Evolutionary conservation across 2,888 invertebrate species (phyloP), one percentile per base, ranked within the genome.

Genomic region (Pimpla rufipes): DNA sequence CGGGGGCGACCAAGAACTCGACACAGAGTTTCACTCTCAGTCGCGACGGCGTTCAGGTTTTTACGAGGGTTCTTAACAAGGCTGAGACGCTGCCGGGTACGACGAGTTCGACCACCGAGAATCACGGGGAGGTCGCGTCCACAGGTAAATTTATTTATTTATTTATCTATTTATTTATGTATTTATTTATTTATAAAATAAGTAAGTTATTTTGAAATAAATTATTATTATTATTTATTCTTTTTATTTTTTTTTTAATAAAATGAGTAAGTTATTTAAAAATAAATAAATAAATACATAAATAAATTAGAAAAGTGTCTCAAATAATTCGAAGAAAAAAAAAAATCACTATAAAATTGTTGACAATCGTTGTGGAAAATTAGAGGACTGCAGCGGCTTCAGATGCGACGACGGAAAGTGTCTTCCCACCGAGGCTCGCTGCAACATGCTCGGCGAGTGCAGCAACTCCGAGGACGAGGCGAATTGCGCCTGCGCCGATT

Each of bases 401-500:
- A 94, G 94, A 40, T 97, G 97, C 91, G 92, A 93, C 11, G 95
- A 95, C 87, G 96, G 96, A 0, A 94, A 94, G 87, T 97, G 97
- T 89, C 92, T 97, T 29, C 95, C 96, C 0, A 90, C 94, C 74
- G 95, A 95, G 2, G 95, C 96, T 4, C 95, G 96, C 83, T 97
- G 97, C 90, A 97, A 97, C 89, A 95, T 96, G 89, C 92, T 96
- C 59, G 94, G 96, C 35, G 97, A 97, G 89, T 97, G 97, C 86
- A 93, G 94, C 7, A 95, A 95, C 83, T 96, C 96, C 0, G 95
- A 96, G 83, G 97, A 97, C 89, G 97, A 97, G 90, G 94, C 94
- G 37, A 95, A 95, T 75, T 97, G 97, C 90, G 95, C 96, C 21
- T 97, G 97, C 90, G 96, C 96, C 8, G 97, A 97, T 92, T 96